phyloP scores from a whole-genome alignment of 2,888 invertebrate species.

The Morinoia aosen region DNA sequence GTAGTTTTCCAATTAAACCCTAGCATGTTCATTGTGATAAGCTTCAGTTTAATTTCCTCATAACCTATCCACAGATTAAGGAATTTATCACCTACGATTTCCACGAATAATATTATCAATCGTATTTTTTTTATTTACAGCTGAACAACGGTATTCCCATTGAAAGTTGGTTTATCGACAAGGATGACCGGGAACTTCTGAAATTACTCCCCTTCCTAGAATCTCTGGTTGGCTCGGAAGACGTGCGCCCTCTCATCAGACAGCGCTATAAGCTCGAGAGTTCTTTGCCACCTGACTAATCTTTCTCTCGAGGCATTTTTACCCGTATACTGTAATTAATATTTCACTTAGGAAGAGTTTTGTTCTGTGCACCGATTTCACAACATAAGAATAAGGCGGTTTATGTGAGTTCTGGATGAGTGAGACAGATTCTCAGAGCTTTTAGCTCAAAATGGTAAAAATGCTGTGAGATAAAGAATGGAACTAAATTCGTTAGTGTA shows the following conservation, averaged over 20 bases:
- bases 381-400: not conserved
- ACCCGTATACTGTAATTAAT: not conserved
- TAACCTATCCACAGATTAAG: too few relatives aligned
- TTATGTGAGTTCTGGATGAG: not conserved
- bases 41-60: too few relatives aligned
- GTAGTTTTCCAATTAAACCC: too few relatives aligned
- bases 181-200: slow-evolving; percentile 88
- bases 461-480: not conserved
- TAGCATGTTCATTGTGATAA: too few relatives aligned
- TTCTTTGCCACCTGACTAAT: slow-evolving; percentile 67
- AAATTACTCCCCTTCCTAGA: slow-evolving; percentile 94
- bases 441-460: not conserved
- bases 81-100: not conserved
- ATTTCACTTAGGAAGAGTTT: not conserved
- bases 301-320: not conserved
- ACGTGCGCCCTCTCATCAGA: slow-evolving; percentile 91
- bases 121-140: slow-evolving; percentile 74
- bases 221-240: slow-evolving; percentile 75
- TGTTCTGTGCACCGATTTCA: not conserved
- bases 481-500: not conserved
- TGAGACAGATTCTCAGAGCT: not conserved
- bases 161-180: slow-evolving; percentile 96
- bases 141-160: slow-evolving; percentile 97
- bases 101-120: not conserved
- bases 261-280: slow-evolving; percentile 92